Conservation (phyloP, 2,797 vertebrate species). For the Acestrorhynchus altus region DNA sequence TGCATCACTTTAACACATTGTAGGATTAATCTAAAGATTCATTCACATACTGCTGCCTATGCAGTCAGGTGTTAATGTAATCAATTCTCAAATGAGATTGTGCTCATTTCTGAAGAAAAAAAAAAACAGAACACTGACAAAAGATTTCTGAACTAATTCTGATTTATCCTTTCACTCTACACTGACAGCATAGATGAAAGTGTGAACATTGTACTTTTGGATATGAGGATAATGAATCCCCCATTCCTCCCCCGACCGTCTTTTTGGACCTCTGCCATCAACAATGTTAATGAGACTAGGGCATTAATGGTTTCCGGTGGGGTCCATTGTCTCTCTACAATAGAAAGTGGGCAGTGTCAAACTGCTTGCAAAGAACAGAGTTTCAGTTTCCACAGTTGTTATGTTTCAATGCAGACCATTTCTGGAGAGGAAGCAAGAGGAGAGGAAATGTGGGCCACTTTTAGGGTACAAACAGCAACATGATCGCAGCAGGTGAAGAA, state of each 20-base stretch:
- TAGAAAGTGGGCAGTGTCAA: constrained; percentile 45
- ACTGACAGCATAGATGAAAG: constrained; percentile 6
- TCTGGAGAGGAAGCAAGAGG: constrained; percentile 28
- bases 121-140: neutral
- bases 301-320: constrained; percentile 50
- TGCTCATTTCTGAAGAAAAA: constrained; percentile 19
- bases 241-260: constrained; percentile 34
- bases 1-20: constrained; percentile 37
- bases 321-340: constrained; percentile 41
- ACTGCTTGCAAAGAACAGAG: constrained; percentile 50
- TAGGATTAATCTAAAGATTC: constrained; percentile 25
- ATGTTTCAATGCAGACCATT: constrained; percentile 35
- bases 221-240: constrained; percentile 49
- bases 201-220: constrained; percentile 34
- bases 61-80: constrained; percentile 44
- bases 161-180: neutral
- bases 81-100: constrained; percentile 40
- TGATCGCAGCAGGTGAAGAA: constrained; percentile 69
- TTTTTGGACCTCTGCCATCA: constrained; percentile 49
- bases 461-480: constrained; percentile 70
- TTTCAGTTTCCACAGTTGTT: constrained; percentile 36
- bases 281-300: constrained; percentile 63
- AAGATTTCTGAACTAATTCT: neutral
- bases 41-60: neutral
- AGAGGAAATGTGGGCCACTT: constrained; percentile 64